Percentiles rank a stretch among this genome's conserved stretches.
These are phyloP conservation scores for Dolichoris vasculosae DNA, from an alignment of 1,140 invertebrate genomes.

Conservation along the genomic window DNA sequence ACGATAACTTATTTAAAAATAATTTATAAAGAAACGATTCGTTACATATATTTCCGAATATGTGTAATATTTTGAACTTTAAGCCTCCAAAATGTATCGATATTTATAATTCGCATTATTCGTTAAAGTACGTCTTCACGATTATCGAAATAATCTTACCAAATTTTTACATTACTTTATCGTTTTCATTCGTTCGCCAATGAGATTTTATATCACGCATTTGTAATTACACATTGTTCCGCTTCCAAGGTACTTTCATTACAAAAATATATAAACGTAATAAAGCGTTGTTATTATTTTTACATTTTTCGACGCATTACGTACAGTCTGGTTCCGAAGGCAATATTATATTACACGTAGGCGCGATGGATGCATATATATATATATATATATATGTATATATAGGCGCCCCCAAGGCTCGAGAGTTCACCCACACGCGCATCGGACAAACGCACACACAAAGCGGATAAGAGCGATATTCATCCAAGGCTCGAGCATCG, in stretches of 20 bases:
- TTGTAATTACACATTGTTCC: neutral
- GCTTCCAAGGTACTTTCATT: neutral
- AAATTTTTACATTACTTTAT: neutral
- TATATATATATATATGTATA: no score
- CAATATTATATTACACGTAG: conserved; percentile 19
- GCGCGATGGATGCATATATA: neutral
- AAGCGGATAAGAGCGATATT: neutral
- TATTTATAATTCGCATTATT: neutral
- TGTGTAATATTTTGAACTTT: no score
- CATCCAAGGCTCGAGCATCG: neutral
- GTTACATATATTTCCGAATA: no score
- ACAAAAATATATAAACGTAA: neutral
- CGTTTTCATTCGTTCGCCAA: neutral
- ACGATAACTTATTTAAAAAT: no score
- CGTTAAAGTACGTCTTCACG: neutral
- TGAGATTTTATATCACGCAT: neutral
- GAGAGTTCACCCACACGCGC: neutral
- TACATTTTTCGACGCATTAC: conserved; percentile 9
- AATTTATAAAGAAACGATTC: no score
- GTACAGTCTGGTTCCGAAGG: conserved; percentile 17
- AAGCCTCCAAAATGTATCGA: neutral
- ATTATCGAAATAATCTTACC: neutral
- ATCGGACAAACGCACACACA: neutral
- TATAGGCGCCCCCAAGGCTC: conserved; percentile 7
- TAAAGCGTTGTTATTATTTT: conserved; percentile 7